A percentile compares a stretch with the other conserved stretches of the same genome.
Conservation (phyloP, 1,140 invertebrate species). For the Carcinoscorpius rotundicauda region DNA sequence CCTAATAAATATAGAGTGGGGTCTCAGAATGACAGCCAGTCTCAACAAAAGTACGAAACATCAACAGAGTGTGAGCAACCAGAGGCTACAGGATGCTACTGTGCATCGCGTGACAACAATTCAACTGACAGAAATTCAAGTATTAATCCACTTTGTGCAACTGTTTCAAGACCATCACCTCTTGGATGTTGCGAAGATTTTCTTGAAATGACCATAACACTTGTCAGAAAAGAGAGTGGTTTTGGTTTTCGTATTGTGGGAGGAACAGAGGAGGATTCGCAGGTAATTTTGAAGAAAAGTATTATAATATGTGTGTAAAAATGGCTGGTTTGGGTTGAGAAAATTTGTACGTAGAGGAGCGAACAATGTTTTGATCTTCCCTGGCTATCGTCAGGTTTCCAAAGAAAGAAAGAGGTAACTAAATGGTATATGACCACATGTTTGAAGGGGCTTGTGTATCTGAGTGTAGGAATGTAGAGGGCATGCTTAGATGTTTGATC, state of each 20-base stretch:
- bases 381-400: no score
- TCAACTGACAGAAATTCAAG: neutral
- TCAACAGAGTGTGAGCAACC: constrained; percentile 53
- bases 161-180: neutral
- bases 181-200: constrained; percentile 39
- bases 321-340: no score
- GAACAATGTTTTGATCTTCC: no score
- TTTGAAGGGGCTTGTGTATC: no score
- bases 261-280: constrained; percentile 93
- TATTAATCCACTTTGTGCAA: neutral
- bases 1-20: neutral
- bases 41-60: constrained; percentile 45
- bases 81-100: constrained; percentile 24
- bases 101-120: constrained; percentile 2
- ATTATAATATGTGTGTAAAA: no score
- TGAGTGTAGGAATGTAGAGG: no score
- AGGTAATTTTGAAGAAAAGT: constrained; percentile 43
- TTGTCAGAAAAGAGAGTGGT: constrained; percentile 67
- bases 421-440: no score
- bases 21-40: neutral
- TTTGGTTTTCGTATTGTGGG: constrained; percentile 97
- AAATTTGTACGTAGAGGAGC: no score
- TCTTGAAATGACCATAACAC: constrained; percentile 59
- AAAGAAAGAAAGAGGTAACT: no score
- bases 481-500: no score